Base-by-base conservation (phyloP, 2,797 vertebrate species). In the Lates japonicus region DNA sequence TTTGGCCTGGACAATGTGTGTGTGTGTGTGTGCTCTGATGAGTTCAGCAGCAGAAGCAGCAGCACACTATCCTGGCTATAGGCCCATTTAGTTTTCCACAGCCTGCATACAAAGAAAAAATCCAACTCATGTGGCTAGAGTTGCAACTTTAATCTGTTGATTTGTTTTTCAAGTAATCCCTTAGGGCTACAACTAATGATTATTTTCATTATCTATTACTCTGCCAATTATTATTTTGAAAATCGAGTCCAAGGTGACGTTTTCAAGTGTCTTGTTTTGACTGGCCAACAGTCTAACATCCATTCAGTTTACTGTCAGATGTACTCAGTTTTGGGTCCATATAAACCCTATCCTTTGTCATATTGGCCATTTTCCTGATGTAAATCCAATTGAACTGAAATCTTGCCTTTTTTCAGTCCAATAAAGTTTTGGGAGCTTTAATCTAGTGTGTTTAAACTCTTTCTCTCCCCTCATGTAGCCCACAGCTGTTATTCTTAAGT, bases 1-100 rank as follows among this genome's bases (percentile, higher is more conserved):
- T 83, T 69, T 54, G 81, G 75, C 71, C 55, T 44, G 52, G 35
- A 49, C 44, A 42, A 2, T 78, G 42, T 63, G 41, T 54, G 68
- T 62, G 65, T 49, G 54, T 69, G 63, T 75, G 71, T 64, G 71
- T 52, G 41, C 35, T 29, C 29, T 86, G 78, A 79, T 78, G 77
- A 86, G 76, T 77, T 60, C 33, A 78, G 55, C 71, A 66, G 70
- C 81, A 62, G 66, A 62, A 68, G 58, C 68, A 62, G 70, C 71
- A 77, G 59, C 25, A 65, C 39, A 72, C 31, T 11, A 52, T 68
- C 48, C 55, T 76, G 74, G 46, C 62, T 60, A 63, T 8, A 66
- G 44, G n/a, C 44, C 25, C 42, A 25, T 6, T 48, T 49, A 39
- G 17, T 81, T 79, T 77, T 37, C 52, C 73, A 64, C 59, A 63